These are phyloP conservation scores for Sphenopsis melanotis DNA, from an alignment of 2,797 vertebrate species.

Conservation along the genomic window DNA sequence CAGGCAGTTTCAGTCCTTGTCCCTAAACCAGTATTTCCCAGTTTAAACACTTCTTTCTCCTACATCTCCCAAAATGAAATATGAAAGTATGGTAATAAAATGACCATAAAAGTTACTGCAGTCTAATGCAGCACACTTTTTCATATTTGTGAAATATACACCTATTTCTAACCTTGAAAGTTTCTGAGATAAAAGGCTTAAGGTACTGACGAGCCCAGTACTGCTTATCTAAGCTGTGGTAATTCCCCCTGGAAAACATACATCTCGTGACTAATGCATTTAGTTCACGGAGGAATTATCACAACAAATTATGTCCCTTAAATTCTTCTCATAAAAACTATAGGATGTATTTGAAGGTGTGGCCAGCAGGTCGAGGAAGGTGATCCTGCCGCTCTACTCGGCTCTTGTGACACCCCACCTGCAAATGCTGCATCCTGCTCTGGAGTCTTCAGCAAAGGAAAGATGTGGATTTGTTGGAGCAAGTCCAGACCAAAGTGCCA, in stretches of 20 bases:
- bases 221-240: background rate
- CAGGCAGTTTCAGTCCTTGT: background rate
- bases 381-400: background rate
- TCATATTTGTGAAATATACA: background rate
- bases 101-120: background rate
- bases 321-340: background rate
- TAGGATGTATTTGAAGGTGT: background rate
- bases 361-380: accelerated
- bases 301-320: background rate
- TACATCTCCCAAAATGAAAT: background rate
- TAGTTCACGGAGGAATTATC: background rate
- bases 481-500: background rate
- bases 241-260: background rate
- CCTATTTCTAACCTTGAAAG: background rate
- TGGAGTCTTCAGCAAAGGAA: background rate
- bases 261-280: background rate
- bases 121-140: background rate
- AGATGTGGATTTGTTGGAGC: background rate
- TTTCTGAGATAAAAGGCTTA: background rate
- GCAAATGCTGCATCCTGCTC: background rate
- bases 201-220: background rate
- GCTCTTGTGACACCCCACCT: background rate
- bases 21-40: background rate
- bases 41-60: background rate
- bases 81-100: background rate